Evolutionary conservation across 2,113 vertebrate genomes (phyloP), one percentile per base, ranked within the genome.

Genomic region (Thalassarche chlororhynchos): DNA sequence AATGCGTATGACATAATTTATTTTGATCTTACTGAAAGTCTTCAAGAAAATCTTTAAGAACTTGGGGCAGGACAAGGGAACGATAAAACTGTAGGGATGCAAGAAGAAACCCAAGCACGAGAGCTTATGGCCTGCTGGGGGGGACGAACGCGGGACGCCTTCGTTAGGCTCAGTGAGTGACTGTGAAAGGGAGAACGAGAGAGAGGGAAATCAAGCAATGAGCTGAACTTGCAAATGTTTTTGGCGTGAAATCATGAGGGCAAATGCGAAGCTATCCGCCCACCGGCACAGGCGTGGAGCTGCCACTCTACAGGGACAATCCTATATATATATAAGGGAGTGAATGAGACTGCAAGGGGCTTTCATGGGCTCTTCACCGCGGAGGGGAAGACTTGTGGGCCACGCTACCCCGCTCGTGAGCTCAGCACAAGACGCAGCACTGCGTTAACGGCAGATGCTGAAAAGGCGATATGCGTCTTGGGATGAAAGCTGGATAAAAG

Each of bases 171-270:
- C 6, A 2, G 66, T 36, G 82, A 91, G 84, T 21, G 57, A 69
- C 88, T 36, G 61, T 17, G 40, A 77, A 60, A 79, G 47, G 68
- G 54, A 86, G 86, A 40, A 46, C 5, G 51, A 55, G 90, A 60
- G 86, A 70, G 81, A 66, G 89, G 76, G 93, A 78, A 65, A 60
- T n/a, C 4, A 8, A 74, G 95, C 42, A 0, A 71, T 1, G 5
- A 92, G 93, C 91, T 95, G 95, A 96, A 94, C 94, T 97, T 65
- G 89, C 82, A 87, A 83, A 97, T 97, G 94, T 62, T 96, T 96
- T 46, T 96, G 95, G 84, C 94, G 87, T 96, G 94, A 97, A 94
- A 93, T 97, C 97, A 97, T 26, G 79, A 96, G 91, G 96, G 93
- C 81, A 93, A 97, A 84, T 34, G 85, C 92, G 79, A 86, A 95